phyloP scores from a whole-genome alignment of 2,797 vertebrate genomes.

The Semotilus atromaculatus region DNA sequence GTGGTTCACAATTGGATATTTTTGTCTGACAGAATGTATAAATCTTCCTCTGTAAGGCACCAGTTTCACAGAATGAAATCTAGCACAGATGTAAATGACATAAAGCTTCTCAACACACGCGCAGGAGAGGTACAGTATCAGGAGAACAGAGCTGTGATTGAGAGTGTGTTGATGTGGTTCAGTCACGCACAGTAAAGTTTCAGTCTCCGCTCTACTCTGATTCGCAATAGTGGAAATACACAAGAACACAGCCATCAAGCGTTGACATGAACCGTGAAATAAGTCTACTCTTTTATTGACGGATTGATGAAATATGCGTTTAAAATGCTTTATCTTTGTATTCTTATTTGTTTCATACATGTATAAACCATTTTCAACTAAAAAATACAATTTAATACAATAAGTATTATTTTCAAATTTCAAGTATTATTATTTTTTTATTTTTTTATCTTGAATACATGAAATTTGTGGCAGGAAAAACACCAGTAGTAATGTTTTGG shows the following conservation, averaged over 20 bases:
- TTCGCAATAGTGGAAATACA: neutral
- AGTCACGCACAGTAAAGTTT: conserved; percentile 30
- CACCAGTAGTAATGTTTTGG: neutral
- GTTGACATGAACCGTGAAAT: neutral
- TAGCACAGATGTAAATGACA: neutral
- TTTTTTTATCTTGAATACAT: neutral
- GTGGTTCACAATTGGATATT: no score
- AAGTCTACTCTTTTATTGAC: neutral
- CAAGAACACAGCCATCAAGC: neutral
- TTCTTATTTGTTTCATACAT: neutral
- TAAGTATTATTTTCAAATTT: neutral
- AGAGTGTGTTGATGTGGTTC: conserved; percentile 3
- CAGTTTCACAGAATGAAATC: neutral
- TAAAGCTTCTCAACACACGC: neutral
- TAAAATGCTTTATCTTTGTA: neutral
- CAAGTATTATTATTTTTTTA: no score
- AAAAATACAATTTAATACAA: neutral
- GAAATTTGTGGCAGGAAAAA: neutral
- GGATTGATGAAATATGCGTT: neutral
- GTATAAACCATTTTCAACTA: neutral
- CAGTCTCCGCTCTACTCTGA: neutral
- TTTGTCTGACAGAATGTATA: neutral
- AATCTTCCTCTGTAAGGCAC: neutral
- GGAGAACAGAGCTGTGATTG: conserved; percentile 37
- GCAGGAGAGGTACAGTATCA: neutral